Base-by-base conservation (phyloP, 2,888 invertebrate genomes). In the Operophtera brumata region DNA sequence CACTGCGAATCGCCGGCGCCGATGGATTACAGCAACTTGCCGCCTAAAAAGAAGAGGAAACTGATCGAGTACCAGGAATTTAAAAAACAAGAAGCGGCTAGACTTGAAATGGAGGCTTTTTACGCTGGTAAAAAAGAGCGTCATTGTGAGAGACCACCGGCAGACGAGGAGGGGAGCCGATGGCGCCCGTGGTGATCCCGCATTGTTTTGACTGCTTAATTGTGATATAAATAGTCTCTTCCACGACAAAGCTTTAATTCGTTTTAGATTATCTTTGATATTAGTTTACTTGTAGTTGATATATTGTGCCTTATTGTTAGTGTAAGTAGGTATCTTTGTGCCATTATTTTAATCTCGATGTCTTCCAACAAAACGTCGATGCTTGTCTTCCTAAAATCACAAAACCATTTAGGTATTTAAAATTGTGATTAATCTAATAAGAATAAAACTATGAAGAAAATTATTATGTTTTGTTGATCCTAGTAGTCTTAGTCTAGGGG, bases 1-100 rank as follows among this genome's bases (percentile, higher is more conserved):
- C 86, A 80, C 44, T 86, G 87, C 82, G 86, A 88, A 83, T 84
- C 47, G 43, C 51, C 86, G 64, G 87, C 41, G 48, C 41, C 86
- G 65, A 88, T 86, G 86, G 87, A 90, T 81, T 90, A 90, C 82
- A 89, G 82, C 76, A 90, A 89, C 75, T 76, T 90, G 70, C 90
- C 90, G 66, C 90, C 90, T 64, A 90, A 90, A 82, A 90, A 90
- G 85, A 90, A 90, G 80, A 87, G 89, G 77, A 90, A 90, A 76
- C 72, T 90, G 68, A 87, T 90, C 70, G 90, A 90, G 81, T 90
- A 90, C 79, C 89, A 90, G 66, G 90, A 90, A 78, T 84, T 83
- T 71, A 90, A 88, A 86, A 89, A 87, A 74, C 87, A 86, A 69
- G 90, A 90, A 73, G 90, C 86, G 76, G 87, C 87, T 45, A 84